Percentiles rank a stretch among this genome's conserved stretches.
Conservation (phyloP, 2,113 vertebrate genomes). For the Pelecanus crispus region DNA sequence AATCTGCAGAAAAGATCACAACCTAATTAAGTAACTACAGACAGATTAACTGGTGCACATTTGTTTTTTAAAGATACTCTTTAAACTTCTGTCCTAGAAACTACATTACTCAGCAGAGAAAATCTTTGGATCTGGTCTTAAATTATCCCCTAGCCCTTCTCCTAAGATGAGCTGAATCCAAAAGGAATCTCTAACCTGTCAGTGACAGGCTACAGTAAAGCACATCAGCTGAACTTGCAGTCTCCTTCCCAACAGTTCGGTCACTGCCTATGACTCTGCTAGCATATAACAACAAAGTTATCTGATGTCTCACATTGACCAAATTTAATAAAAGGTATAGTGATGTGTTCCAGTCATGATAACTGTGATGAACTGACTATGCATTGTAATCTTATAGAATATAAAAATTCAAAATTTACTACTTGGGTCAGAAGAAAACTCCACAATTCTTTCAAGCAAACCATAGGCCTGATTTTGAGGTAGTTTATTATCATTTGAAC, state of each 20-base stretch:
- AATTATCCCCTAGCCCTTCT: neutral
- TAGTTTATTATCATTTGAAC: neutral
- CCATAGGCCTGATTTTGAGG: neutral
- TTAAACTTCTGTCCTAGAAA: neutral
- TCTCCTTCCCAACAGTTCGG: neutral
- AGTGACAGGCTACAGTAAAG: neutral
- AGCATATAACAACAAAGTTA: neutral
- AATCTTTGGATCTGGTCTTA: neutral
- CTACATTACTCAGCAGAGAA: neutral
- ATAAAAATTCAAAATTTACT: neutral
- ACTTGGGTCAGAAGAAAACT: neutral
- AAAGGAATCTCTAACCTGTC: neutral
- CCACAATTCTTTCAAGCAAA: neutral
- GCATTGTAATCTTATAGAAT: neutral
- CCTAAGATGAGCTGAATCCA: neutral
- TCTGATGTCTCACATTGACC: neutral
- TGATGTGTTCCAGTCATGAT: neutral
- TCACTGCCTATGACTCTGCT: neutral
- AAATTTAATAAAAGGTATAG: neutral
- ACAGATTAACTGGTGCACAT: neutral
- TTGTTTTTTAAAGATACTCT: neutral
- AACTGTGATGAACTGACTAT: neutral
- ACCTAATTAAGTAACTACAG: neutral
- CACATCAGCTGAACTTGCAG: neutral
- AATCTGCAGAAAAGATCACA: neutral